A percentile compares a stretch with the other conserved stretches of the same genome.
These are phyloP conservation scores for Patiria miniata DNA, from an alignment of 35 echinoderm and acorn worm species.

Conservation along the genomic window DNA sequence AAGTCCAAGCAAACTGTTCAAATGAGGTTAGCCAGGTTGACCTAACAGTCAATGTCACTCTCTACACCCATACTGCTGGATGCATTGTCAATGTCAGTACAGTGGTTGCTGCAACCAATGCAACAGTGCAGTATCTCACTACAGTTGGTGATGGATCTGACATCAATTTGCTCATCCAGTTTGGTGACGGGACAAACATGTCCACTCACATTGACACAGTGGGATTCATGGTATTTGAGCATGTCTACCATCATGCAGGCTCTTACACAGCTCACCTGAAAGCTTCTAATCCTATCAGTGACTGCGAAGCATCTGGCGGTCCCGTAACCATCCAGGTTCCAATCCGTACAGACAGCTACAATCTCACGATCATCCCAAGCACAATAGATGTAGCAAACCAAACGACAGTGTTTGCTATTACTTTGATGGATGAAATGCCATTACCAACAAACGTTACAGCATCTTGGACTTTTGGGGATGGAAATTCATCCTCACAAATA, in stretches of 20 bases:
- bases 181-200: slow-evolving; percentile 3
- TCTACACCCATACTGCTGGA: not conserved
- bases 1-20: no score
- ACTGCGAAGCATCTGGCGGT: not conserved
- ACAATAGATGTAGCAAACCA: not conserved
- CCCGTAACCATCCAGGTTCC: not conserved
- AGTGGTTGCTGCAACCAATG: not conserved
- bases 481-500: not conserved
- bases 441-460: slow-evolving; percentile 32
- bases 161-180: not conserved
- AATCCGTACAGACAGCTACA: not conserved
- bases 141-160: not conserved
- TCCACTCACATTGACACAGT: no score
- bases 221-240: not conserved
- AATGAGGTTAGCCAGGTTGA: slow-evolving; percentile 34
- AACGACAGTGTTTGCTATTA: not conserved
- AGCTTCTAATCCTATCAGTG: not conserved
- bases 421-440: not conserved
- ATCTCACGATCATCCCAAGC: not conserved
- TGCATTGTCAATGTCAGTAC: slow-evolving; percentile 18
- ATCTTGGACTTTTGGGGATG: not conserved
- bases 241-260: not conserved
- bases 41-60: not conserved
- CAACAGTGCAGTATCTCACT: not conserved
- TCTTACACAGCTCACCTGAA: not conserved